Evolutionary conservation across 1,140 invertebrate species (phyloP).

Genomic region (Harpegnathos saltator): DNA sequence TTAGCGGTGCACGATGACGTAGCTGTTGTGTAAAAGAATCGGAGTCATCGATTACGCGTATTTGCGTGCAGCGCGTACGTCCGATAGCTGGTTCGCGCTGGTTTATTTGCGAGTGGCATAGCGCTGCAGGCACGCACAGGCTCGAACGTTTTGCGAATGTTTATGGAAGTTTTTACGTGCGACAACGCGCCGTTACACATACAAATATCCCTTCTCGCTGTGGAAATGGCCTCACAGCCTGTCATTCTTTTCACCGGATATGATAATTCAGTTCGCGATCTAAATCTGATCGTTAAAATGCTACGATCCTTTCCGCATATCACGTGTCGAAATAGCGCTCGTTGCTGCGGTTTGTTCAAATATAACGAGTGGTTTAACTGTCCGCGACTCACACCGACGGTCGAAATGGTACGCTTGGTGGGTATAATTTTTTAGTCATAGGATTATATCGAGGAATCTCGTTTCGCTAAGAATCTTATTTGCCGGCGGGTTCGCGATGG

Average conservation of each 20-base stretch:
- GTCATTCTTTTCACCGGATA: conserved; percentile 28
- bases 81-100: neutral
- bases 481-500: neutral
- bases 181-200: conserved; percentile 25
- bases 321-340: conserved; percentile 1
- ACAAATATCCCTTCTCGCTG: conserved; percentile 2
- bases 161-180: conserved; percentile 45
- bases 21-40: conserved; percentile 26
- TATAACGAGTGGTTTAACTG: neutral
- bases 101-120: conserved; percentile 43
- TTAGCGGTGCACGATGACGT: conserved; percentile 12
- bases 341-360: neutral
- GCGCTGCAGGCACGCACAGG: neutral
- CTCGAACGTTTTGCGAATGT: conserved; percentile 34
- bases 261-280: conserved; percentile 39
- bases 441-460: neutral
- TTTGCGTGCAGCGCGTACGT: conserved; percentile 18
- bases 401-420: neutral
- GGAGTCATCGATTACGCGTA: conserved; percentile 22
- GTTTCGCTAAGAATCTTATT: neutral
- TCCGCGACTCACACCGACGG: neutral
- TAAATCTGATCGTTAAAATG: conserved; percentile 42
- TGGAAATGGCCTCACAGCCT: conserved; percentile 3
- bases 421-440: neutral
- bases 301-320: conserved; percentile 8